Conservation (phyloP, 2,797 vertebrate genomes). For the Ammospiza maritima region DNA sequence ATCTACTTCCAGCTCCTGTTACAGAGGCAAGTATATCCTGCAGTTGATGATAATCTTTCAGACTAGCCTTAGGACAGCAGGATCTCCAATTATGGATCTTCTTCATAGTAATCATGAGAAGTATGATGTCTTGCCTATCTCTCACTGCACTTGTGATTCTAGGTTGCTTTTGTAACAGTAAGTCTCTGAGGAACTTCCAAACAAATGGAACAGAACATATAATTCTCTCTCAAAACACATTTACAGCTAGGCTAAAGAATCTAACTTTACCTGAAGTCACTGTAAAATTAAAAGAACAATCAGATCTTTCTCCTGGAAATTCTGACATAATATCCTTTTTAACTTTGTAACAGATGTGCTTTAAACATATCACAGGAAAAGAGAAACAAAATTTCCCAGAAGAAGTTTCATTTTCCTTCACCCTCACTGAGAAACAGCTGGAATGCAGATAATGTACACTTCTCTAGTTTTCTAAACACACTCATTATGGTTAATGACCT, state of each 20-base stretch:
- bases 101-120: background rate
- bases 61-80: background rate
- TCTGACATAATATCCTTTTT: background rate
- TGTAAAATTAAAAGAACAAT: slow-evolving; percentile 21
- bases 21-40: background rate
- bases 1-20: background rate
- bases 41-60: background rate
- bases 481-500: slow-evolving; percentile 17
- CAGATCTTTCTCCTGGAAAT: background rate
- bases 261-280: background rate
- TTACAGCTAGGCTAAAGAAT: background rate
- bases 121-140: background rate
- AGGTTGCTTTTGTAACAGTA: background rate
- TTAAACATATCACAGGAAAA: background rate
- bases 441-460: background rate
- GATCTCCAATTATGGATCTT: background rate
- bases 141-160: background rate
- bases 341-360: background rate
- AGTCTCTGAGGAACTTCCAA: background rate
- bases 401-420: background rate
- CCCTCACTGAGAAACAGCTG: background rate
- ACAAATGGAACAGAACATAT: background rate
- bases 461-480: background rate
- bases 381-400: background rate
- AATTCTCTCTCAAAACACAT: background rate